Conservation (phyloP, 2,888 invertebrate species). For the Cotesia congregata region DNA sequence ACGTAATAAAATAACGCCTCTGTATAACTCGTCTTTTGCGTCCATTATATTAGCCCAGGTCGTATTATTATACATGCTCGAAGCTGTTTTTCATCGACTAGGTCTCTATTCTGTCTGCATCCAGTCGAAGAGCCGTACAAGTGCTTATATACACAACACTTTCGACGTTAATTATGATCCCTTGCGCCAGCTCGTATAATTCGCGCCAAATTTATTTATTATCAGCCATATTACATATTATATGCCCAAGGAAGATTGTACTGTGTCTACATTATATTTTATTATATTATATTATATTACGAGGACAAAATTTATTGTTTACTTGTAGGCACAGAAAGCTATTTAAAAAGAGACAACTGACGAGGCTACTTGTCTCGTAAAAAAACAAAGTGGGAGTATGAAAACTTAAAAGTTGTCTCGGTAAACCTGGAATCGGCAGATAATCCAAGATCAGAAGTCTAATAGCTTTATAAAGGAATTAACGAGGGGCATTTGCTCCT, state of each 20-base stretch:
- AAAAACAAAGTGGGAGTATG: constrained; percentile 36
- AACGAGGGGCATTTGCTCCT: constrained; percentile 60
- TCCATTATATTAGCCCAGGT: constrained; percentile 25
- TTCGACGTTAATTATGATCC: constrained; percentile 33
- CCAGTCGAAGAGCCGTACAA: neutral
- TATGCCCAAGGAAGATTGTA: too few relatives aligned
- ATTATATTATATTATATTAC: too few relatives aligned
- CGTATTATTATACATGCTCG: neutral
- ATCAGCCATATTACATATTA: neutral
- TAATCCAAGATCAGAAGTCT: constrained; percentile 69
- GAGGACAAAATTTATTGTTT: neutral
- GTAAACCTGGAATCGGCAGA: constrained; percentile 65
- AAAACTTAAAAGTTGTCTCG: constrained; percentile 68
- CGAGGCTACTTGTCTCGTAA: neutral
- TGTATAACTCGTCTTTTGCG: constrained; percentile 20
- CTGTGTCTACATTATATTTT: too few relatives aligned
- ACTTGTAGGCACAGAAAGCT: neutral
- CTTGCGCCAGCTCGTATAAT: constrained; percentile 20
- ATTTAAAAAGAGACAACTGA: constrained; percentile 5
- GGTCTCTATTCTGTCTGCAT: neutral
- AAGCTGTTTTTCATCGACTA: neutral
- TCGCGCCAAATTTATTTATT: neutral
- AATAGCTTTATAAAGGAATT: constrained; percentile 70
- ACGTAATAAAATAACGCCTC: constrained; percentile 39
- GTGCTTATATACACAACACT: neutral